Percentiles rank a stretch among this genome's conserved stretches.
These are phyloP conservation scores for Dascyllus trimaculatus DNA, from an alignment of 2,113 vertebrate genomes.

Conservation along the genomic window DNA sequence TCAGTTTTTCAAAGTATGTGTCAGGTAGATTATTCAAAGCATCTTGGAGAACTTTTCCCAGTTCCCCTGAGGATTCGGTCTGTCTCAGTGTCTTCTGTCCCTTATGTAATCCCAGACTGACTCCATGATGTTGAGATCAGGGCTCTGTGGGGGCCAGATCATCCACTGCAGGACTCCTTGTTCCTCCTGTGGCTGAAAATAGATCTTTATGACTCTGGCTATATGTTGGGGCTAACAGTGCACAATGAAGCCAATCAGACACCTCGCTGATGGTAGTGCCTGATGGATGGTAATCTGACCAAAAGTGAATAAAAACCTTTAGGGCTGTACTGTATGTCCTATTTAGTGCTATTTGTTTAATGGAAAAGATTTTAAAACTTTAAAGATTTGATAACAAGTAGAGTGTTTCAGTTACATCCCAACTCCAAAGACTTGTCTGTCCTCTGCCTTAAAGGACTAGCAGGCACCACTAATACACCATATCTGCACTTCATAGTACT, in stretches of 20 bases:
- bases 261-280: too few species aligned
- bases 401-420: neutral
- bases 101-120: conserved; percentile 9
- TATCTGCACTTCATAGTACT: neutral
- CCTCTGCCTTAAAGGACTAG: neutral
- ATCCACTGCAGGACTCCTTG: too few species aligned
- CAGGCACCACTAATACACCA: neutral
- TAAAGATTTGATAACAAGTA: neutral
- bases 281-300: too few species aligned
- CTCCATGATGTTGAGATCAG: conserved; percentile 7
- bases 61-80: neutral
- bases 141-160: too few species aligned
- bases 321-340: too few species aligned
- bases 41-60: neutral
- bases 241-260: too few species aligned
- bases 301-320: too few species aligned
- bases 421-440: neutral
- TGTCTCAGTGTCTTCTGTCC: neutral
- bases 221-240: neutral
- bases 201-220: neutral
- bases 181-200: neutral
- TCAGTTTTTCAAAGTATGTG: neutral
- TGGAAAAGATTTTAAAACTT: neutral
- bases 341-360: too few species aligned
- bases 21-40: neutral